Base-by-base conservation (phyloP, 1,140 invertebrate species). In the Drosophila pectinifera region DNA sequence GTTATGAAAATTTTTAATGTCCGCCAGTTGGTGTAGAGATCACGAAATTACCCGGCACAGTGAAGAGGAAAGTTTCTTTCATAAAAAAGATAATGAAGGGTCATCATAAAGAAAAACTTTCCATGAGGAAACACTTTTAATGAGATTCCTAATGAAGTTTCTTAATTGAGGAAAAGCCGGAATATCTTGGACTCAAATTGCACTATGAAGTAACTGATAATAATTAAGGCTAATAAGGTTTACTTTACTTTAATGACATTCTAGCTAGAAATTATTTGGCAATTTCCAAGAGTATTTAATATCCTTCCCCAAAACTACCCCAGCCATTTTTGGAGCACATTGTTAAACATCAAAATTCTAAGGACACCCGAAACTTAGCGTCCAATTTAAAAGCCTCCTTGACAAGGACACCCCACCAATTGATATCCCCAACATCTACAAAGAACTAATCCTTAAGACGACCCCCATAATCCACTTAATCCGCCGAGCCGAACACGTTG, bases 401-500 rank as follows among this genome's bases (percentile, higher is more conserved):
- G 34, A 64, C 41, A 48, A 41, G 59, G 42, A 48, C 55, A n/a
- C 18, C n/a, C 43, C 45, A 28, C 36, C 64, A 28, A 34, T 68
- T 43, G 61, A 68, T 68, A 51, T 31, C 45, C 36, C 8, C 10
- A 51, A 51, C 54, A 59, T 59, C 39, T 74, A 34, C 20, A 8
- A 64, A 16, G 20, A 57, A 57, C 61, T 75, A 65, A 75, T 75
- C 73, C 61, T 38, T 26, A 67, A 75, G 72, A 42, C 62, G 62
- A 75, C 61, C 59, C 53, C 45, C 53, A 46, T 75, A 75, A 75
- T 75, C 59, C 73, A 75, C 73, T 58, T 75, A 75, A 75, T 75
- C 59, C 72, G 61, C 46, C 34, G 61, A 53, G 26, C 28, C 31
- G 61, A 57, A 75, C 70, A 64, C 61, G 59, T 75, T 57, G 39